These are phyloP conservation scores for Cotesia typhae DNA, from an alignment of 1,140 invertebrate species.

Conservation along the genomic window DNA sequence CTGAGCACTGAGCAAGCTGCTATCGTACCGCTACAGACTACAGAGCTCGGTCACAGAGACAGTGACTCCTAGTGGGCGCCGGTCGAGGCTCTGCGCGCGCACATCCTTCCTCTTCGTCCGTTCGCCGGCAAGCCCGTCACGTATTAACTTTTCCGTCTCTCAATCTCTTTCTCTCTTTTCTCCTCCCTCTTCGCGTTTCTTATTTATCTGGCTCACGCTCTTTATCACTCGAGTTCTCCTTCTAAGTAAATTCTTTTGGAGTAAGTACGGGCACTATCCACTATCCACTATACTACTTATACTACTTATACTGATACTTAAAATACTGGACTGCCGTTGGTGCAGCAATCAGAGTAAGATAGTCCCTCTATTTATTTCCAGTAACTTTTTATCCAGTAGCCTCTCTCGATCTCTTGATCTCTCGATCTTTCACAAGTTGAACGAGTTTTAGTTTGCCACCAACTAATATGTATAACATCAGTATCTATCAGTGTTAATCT, in stretches of 20 bases:
- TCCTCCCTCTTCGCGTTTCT: conserved; percentile 17
- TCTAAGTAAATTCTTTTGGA: background rate
- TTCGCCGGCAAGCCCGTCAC: conserved; percentile 10
- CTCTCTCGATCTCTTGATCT: background rate
- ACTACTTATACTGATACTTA: background rate
- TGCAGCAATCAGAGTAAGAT: no score
- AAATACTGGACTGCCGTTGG: no score
- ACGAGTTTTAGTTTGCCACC: no score
- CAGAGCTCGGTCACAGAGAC: conserved; percentile 61
- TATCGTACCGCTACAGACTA: conserved; percentile 49
- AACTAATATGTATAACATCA: no score
- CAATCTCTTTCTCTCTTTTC: conserved; percentile 13
- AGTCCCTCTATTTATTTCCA: no score
- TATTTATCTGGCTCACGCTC: background rate
- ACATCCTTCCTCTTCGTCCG: conserved; percentile 33
- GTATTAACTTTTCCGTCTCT: conserved; percentile 3
- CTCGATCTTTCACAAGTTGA: background rate
- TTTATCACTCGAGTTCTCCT: conserved; percentile 29
- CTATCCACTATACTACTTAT: conserved; percentile 15
- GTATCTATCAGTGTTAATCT: no score
- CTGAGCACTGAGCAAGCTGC: conserved; percentile 64
- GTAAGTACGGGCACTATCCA: background rate
- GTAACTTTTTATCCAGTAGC: no score
- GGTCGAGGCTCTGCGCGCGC: conserved; percentile 63
- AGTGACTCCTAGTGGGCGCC: conserved; percentile 63